Base-by-base conservation (phyloP, 1,140 invertebrate genomes). In the Apis florea region DNA sequence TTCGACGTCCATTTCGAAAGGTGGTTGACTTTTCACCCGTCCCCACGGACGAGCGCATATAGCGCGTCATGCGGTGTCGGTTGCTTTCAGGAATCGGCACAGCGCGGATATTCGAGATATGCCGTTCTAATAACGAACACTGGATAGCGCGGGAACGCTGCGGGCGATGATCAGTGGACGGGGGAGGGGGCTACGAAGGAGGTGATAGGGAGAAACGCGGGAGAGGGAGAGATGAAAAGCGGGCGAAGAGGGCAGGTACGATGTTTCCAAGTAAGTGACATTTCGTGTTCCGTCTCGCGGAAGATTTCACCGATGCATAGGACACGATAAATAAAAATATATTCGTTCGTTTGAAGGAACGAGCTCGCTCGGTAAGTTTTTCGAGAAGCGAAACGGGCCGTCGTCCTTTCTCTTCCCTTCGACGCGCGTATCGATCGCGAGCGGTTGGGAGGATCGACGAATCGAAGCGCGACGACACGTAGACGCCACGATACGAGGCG, bases 241-340 rank as follows among this genome's bases (percentile, higher is more conserved):
- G 51, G 26, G 19, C 51, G 31, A 17, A 64, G 61, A 49, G 56
- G 40, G 2, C 40, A 59, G 72, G 56, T 47, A 71, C 53, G 85
- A 82, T 87, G 83, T 88, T 77, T 82, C 74, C 69, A 63, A 82
- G 85, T 88, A 88, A 88, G 85, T 88, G 86, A 88, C 86, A 87
- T 88, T 88, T 87, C 86, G 75, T 88, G 86, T 88, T 87, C 84
- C 85, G 66, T 77, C 78, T 86, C 66, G 86, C 78, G 83, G 78
- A 86, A 84, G 86, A 86, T 78, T 84, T 86, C 82, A 76, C 69
- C 85, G 77, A 74, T 53, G 68, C 77, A 66, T 53, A 40, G 21
- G 73, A 84, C 83, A 87, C 66, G 86, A 63, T 88, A 84, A 83
- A 87, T 88, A 88, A 86, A 88, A 87, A 88, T 85, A 88, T 86